Evolutionary conservation across 2,113 vertebrate species (phyloP).

Genomic region (Pterocles gutturalis): DNA sequence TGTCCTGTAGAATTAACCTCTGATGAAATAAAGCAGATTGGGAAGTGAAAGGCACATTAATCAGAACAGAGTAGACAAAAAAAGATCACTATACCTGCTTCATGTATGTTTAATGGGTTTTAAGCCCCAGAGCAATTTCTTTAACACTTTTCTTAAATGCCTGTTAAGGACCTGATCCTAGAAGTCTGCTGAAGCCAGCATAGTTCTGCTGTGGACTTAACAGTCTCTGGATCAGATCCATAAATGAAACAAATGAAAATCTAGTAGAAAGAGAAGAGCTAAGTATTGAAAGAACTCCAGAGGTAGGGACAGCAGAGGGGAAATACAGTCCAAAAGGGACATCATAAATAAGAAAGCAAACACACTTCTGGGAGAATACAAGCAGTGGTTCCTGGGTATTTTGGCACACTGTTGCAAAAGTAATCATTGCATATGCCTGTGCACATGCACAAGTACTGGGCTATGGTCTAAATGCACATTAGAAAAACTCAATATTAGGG

Average conservation of each 20-base stretch:
- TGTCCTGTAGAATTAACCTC: not conserved
- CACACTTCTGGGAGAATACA: not conserved
- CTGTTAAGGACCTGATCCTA: not conserved
- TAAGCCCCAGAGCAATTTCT: not conserved
- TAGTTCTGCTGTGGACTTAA: not conserved
- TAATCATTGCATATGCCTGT: not conserved
- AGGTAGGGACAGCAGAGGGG: not conserved
- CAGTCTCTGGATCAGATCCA: not conserved
- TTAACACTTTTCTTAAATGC: not conserved
- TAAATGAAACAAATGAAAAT: not conserved
- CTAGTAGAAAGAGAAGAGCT: not conserved
- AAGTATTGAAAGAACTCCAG: not conserved
- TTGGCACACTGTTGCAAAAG: not conserved
- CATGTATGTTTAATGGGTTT: not conserved
- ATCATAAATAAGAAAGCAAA: fast-evolving
- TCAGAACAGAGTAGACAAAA: not conserved
- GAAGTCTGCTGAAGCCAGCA: not conserved
- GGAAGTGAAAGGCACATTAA: not conserved
- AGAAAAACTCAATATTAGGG: not conserved
- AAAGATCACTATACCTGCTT: not conserved
- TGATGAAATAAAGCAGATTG: not conserved
- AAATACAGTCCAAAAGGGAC: not conserved
- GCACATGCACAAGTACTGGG: not conserved
- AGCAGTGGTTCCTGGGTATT: not conserved
- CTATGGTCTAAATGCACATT: not conserved